Base-by-base conservation (phyloP, 2,797 vertebrate genomes). In the Otolemur crassicaudatus region DNA sequence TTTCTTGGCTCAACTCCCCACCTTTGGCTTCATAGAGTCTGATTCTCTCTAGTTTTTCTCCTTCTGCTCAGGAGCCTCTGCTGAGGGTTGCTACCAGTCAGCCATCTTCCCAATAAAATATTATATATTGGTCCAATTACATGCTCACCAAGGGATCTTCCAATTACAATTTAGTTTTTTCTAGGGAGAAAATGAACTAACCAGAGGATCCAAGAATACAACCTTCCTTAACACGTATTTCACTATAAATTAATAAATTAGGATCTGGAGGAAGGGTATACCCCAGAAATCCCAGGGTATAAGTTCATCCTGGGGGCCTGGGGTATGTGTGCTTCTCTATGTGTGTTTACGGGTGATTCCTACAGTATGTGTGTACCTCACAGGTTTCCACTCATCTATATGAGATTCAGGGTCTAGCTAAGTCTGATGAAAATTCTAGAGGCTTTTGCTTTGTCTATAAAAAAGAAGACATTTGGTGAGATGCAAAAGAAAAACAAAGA, bases 161-260 rank as follows among this genome's bases (percentile, higher is more conserved):
- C 86, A 94, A 70, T 56, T 49, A 70, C 56, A 89, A 56, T 27
- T 61, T 34, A 58, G 31, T 29, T 94, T 29, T 92, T 90, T 77
- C 61, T 43, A 63, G 49, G 23, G 40, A 40, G 46, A 94, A 23
- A 95, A 46, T 89, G 53, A 61, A 65, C 17, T 77, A 77, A n/a
- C 27, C 81, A 29, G 6, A 90, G 37, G 72, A 91, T 43, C 79
- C 22, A 75, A 75, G 27, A 95, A 95, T 69, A 63, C 14, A 58
- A 61, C 70, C 67, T 85, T 84, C 49, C 73, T 91, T 85, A 85
- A 80, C 60, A 43, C 19, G 13, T 31, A 94, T 56, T 83, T 87
- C 7, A 63, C 69, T 73, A 67, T 43, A 82, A 83, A 34, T 43
- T 87, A 92, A 49, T 90, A 77, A 77, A 40, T 17, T 46, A 76